Base-by-base conservation (phyloP, 1,140 invertebrate species). In the Megalopta genalis region DNA sequence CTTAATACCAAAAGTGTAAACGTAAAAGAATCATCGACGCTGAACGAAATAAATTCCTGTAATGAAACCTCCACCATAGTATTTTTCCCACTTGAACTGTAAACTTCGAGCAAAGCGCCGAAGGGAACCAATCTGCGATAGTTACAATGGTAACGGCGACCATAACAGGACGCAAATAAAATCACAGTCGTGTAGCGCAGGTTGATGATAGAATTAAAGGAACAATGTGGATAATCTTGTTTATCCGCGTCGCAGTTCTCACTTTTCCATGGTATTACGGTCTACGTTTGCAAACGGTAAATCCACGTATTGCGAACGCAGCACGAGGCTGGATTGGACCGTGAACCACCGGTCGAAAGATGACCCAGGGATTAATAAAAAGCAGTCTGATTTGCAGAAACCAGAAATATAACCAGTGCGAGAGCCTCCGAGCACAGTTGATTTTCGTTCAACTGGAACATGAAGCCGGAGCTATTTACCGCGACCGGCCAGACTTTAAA, bases 321-420 rank as follows among this genome's bases (percentile, higher is more conserved):
- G 42, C 12, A 60, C 49, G 21, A 18, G 16, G 1, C 49, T 52
- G 49, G 49, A 52, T 52, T 52, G 49, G 49, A 18, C 49, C 12
- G 49, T 10, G 49, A 12, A 18, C 21, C 37, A 16, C 14, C 3
- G 27, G 6, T 16, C 49, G 59, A 67, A 59, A 59, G 73, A 32
- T 37, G 32, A 18, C 37, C 8, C 0, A 18, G 27, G 18, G 42
- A 67, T 75, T 75, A 46, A n/a, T 76, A 76, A 76, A n/a, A 76
- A 42, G 46, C n/a, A n/a, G 6, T 9, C 32, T 42, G 12, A 62
- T 25, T 63, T 23, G 54, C 54, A 59, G n/a, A 27, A 54, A 52
- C 62, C n/a, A n/a, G n/a, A n/a, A n/a, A n/a, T n/a, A n/a, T n/a
- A 80, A 72, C 63, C 77, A 84, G 84, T 81, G 68, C 42, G 76